Conservation (phyloP, 2,113 vertebrate genomes). For the Ophiodon elongatus region DNA sequence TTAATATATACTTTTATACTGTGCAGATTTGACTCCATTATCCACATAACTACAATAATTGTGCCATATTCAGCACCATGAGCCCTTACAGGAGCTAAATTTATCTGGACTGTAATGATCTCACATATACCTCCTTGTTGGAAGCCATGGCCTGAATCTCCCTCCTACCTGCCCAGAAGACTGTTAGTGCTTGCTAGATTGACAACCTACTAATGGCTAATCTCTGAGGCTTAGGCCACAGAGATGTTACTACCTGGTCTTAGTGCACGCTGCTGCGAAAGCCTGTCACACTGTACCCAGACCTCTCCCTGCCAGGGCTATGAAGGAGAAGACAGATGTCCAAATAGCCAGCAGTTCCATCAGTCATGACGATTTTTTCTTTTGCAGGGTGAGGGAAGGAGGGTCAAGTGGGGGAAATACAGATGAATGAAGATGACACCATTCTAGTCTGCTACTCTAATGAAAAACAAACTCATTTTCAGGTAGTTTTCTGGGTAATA, state of each 20-base stretch:
- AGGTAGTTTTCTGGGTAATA: constrained; percentile 43
- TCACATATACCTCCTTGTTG: constrained; percentile 68
- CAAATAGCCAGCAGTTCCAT: constrained; percentile 78
- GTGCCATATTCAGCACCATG: constrained; percentile 56
- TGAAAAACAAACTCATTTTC: constrained; percentile 67
- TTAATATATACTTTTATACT: constrained; percentile 53
- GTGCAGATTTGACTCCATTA: constrained; percentile 67
- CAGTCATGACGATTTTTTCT: constrained; percentile 70
- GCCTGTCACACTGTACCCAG: constrained; percentile 76
- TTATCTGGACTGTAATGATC: constrained; percentile 75
- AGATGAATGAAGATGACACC: constrained; percentile 73
- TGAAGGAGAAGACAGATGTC: constrained; percentile 81
- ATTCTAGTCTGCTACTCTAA: constrained; percentile 52
- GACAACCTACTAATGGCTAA: constrained; percentile 82
- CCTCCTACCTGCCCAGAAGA: constrained; percentile 65
- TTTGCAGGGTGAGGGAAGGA: constrained; percentile 28
- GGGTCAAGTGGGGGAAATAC: constrained; percentile 64
- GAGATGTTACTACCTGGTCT: constrained; percentile 72
- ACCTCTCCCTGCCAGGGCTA: constrained; percentile 64
- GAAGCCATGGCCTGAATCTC: constrained; percentile 59
- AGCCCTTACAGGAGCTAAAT: constrained; percentile 66
- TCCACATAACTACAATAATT: constrained; percentile 69
- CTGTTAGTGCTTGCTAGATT: constrained; percentile 67
- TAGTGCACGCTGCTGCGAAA: constrained; percentile 69
- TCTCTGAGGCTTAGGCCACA: constrained; percentile 71